Conservation (phyloP, 2,797 vertebrate species). For the Melanotaenia boesemani region DNA sequence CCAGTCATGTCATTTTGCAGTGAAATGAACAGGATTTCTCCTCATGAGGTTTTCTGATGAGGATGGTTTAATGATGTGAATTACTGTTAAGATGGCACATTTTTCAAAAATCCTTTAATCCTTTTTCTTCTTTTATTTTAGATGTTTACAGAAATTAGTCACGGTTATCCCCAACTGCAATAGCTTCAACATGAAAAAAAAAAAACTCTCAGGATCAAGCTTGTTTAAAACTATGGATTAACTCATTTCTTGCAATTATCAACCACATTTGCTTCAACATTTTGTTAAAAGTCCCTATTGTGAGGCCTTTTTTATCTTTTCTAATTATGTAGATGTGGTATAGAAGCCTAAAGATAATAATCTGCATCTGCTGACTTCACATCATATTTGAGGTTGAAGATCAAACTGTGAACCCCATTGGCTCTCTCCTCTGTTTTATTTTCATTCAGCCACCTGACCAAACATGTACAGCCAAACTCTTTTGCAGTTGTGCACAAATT, state of each 20-base stretch:
- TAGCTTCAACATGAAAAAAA: background rate
- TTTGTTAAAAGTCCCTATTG: background rate
- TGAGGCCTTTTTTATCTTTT: conserved; percentile 19
- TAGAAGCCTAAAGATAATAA: conserved; percentile 45
- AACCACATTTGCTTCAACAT: background rate
- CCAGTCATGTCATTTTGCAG: conserved; percentile 30
- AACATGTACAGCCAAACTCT: conserved; percentile 44
- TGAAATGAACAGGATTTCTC: conserved; percentile 18
- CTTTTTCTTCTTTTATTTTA: background rate
- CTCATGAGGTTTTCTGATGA: conserved; percentile 32
- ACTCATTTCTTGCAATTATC: background rate
- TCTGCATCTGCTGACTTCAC: conserved; percentile 71
- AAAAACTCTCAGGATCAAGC: background rate
- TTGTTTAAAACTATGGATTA: background rate
- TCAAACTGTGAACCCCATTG: conserved; percentile 64
- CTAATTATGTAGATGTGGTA: conserved; percentile 46
- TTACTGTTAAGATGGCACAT: conserved; percentile 7
- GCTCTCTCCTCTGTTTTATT: conserved; percentile 47
- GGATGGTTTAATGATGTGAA: background rate
- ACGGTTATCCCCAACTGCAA: background rate
- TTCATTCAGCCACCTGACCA: conserved; percentile 1
- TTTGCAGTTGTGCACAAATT: conserved; percentile 51
- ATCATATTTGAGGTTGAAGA: conserved; percentile 66
- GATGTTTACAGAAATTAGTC: conserved; percentile 10
- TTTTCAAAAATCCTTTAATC: background rate